Evolutionary conservation across 2,888 invertebrate species (phyloP), one percentile per base, ranked within the genome.

Genomic region (Lasioglossum morio): DNA sequence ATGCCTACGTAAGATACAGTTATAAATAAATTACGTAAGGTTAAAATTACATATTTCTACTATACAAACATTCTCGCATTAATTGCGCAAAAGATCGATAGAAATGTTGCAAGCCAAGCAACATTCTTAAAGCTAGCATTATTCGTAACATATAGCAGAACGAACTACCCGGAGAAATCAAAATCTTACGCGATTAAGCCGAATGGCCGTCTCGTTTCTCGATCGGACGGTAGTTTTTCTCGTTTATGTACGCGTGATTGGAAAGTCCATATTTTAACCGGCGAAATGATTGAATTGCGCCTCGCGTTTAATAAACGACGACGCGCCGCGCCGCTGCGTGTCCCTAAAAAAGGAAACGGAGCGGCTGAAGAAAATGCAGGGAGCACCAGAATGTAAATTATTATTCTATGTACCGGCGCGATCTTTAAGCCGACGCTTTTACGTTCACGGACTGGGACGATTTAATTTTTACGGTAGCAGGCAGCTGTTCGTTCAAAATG

Each of bases 401-500:
- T 66, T 72, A 66, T n/a, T 66, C 43, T 43, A 30, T 30, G 76
- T 72, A 48, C 19, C 60, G 75, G 48, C 46, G 48, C 60, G 27
- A 76, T 76, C 48, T 72, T 23, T 30, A 46, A 40, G 23, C 30
- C 63, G 30, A 16, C 48, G 72, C 34, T 53, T 60, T 57, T 69
- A 80, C 57, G 27, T 46, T 80, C 74, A 82, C 75, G 57, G 74
- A 37, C 43, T 30, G 14, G 53, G 63, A 53, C 43, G 66, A 57
- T 77, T 66, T 27, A 72, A 72, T 69, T 80, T 72, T 81, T 72
- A 37, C 70, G 30, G 57, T 23, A 53, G 23, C 85, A 60, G n/a
- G 72, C 85, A 85, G 86, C 85, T 86, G 86, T 37, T 37, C 66
- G 40, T 72, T 4, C 48, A 77, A 77, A 57, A 72, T 77, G 40